Conservation (phyloP, 2,888 invertebrate species). For the Rhamnusium bicolor region DNA sequence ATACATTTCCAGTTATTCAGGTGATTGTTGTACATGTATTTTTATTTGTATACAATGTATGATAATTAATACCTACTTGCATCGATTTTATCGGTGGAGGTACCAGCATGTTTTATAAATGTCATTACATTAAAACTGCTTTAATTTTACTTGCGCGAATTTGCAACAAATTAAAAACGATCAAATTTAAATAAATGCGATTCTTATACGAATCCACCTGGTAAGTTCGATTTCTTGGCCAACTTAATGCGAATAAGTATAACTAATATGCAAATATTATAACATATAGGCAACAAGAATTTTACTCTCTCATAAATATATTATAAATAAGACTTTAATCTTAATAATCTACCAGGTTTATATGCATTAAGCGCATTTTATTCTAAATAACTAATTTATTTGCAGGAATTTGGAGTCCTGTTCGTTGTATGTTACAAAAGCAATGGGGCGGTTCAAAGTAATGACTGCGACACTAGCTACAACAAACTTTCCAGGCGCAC, state of each 20-base stretch:
- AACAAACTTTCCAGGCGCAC: slow-evolving; percentile 39
- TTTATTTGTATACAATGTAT: too few relatives aligned
- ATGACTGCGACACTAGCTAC: slow-evolving; percentile 62
- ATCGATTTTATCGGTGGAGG: too few relatives aligned
- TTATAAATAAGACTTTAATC: slow-evolving; percentile 57
- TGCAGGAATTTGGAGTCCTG: slow-evolving; percentile 57
- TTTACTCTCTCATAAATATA: slow-evolving; percentile 33
- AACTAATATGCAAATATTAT: neutral
- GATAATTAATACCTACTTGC: too few relatives aligned
- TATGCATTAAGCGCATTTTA: slow-evolving; percentile 56
- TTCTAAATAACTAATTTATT: slow-evolving; percentile 60
- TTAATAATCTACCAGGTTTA: slow-evolving; percentile 59
- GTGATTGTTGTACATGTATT: too few relatives aligned
- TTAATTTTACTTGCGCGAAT: neutral
- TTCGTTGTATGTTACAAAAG: slow-evolving; percentile 28
- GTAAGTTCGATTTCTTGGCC: neutral
- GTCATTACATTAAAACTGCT: too few relatives aligned
- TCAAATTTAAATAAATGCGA: neutral
- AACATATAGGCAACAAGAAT: neutral
- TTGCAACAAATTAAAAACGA: neutral
- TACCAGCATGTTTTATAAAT: too few relatives aligned
- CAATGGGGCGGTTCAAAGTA: slow-evolving; percentile 60
- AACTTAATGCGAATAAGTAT: neutral
- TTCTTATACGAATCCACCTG: neutral
- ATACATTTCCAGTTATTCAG: too few relatives aligned